These are phyloP conservation scores for Andricus curvator DNA, from an alignment of 2,888 invertebrate genomes.

Conservation along the genomic window DNA sequence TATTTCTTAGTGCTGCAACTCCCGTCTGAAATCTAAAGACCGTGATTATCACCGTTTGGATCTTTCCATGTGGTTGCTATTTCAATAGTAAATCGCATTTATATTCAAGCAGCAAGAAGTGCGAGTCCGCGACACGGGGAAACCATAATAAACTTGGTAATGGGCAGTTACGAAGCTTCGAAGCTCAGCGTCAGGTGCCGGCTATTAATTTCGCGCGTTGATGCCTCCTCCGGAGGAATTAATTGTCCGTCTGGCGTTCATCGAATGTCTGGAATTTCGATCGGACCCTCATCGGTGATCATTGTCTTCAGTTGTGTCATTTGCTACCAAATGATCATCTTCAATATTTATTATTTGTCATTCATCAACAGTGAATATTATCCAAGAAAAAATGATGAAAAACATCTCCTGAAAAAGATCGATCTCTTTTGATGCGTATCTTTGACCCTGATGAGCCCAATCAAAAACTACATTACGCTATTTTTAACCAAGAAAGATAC, in stretches of 20 bases:
- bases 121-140: constrained; percentile 57
- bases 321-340: too few species aligned
- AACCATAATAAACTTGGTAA: constrained; percentile 69
- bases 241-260: constrained; percentile 61
- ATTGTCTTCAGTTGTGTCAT: constrained; percentile 11
- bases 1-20: neutral
- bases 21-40: neutral
- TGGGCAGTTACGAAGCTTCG: constrained; percentile 62
- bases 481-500: too few species aligned
- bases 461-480: too few species aligned
- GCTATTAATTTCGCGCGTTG: constrained; percentile 66
- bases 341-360: too few species aligned
- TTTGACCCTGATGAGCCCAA: too few species aligned
- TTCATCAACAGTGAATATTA: too few species aligned
- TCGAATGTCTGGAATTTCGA: constrained; percentile 55
- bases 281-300: constrained; percentile 48
- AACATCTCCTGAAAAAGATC: too few species aligned
- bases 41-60: constrained; percentile 26
- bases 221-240: constrained; percentile 61
- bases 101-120: constrained; percentile 44
- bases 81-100: constrained; percentile 29
- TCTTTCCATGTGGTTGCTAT: constrained; percentile 14
- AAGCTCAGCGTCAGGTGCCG: constrained; percentile 64
- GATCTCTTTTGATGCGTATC: too few species aligned
- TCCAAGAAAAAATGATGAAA: too few species aligned